Conservation (phyloP, 1,140 invertebrate species). For the Daktulosphaira vitifoliae region DNA sequence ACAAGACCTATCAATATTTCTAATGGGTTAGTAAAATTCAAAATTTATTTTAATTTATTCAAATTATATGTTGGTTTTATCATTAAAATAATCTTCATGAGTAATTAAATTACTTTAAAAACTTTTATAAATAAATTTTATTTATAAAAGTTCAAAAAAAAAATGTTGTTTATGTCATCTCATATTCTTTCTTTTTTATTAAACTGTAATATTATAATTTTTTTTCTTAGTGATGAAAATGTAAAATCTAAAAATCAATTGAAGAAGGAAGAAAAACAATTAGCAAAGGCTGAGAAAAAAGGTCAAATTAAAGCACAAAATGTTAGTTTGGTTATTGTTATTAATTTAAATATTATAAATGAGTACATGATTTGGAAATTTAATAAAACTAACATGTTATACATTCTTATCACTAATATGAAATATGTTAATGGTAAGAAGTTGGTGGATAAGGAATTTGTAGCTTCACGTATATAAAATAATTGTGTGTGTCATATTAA, state of each 20-base stretch:
- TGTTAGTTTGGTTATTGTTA: slow-evolving; percentile 43
- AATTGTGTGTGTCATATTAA: no score
- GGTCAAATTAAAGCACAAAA: slow-evolving; percentile 47
- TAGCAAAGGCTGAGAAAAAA: slow-evolving; percentile 58
- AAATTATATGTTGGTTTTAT: no score
- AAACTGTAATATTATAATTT: slow-evolving; percentile 11
- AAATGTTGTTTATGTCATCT: no score
- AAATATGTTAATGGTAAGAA: slow-evolving; percentile 45
- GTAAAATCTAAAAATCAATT: slow-evolving; percentile 55
- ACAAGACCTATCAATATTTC: no score
- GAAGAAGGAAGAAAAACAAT: slow-evolving; percentile 61
- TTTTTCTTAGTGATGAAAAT: slow-evolving; percentile 1
- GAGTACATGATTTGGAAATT: slow-evolving; percentile 6
- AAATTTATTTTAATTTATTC: no score
- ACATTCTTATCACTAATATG: slow-evolving; percentile 34
- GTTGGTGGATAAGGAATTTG: slow-evolving; percentile 39
- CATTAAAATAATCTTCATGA: no score
- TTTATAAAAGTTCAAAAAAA: no score
- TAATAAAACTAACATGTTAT: slow-evolving; percentile 1
- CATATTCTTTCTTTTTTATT: no score
- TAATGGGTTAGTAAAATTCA: no score
- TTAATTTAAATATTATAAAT: slow-evolving; percentile 18
- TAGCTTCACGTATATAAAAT: no score
- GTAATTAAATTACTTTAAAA: no score
- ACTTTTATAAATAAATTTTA: no score